Evolutionary conservation across 2,888 invertebrate genomes (phyloP).

Genomic region (Leptura quadrifasciata): DNA sequence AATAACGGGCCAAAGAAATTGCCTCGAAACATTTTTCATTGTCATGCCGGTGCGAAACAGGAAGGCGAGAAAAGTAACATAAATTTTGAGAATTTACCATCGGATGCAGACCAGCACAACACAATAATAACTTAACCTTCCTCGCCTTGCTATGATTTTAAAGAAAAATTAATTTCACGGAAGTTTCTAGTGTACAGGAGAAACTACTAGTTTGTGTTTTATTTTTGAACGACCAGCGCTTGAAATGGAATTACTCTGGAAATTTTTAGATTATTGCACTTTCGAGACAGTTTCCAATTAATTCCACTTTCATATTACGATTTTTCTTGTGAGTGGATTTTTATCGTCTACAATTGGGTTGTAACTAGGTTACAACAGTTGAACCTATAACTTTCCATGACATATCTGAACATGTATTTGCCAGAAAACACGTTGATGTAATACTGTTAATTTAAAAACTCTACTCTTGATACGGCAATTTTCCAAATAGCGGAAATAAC

Average conservation of each 20-base stretch:
- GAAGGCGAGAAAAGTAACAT: constrained; percentile 62
- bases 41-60: constrained; percentile 61
- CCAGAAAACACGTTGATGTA: background rate
- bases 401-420: background rate
- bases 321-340: background rate
- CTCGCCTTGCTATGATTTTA: constrained; percentile 53
- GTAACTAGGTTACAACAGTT: background rate
- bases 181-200: constrained; percentile 38
- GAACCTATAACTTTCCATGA: background rate
- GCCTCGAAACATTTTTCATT: constrained; percentile 62
- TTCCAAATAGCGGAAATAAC: too few relatives aligned
- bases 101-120: constrained; percentile 62
- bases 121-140: constrained; percentile 60
- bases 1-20: constrained; percentile 62
- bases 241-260: constrained; percentile 26
- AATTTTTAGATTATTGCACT: constrained; percentile 28
- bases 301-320: background rate
- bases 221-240: constrained; percentile 10
- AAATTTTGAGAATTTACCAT: constrained; percentile 62
- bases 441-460: background rate
- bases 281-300: constrained; percentile 17
- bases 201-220: constrained; percentile 26
- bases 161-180: constrained; percentile 52
- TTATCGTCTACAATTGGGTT: background rate
- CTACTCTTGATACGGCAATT: too few relatives aligned